Evolutionary conservation across 2,113 vertebrate genomes (phyloP), one percentile per base, ranked within the genome.

Genomic region (Phalacrocorax carbo): DNA sequence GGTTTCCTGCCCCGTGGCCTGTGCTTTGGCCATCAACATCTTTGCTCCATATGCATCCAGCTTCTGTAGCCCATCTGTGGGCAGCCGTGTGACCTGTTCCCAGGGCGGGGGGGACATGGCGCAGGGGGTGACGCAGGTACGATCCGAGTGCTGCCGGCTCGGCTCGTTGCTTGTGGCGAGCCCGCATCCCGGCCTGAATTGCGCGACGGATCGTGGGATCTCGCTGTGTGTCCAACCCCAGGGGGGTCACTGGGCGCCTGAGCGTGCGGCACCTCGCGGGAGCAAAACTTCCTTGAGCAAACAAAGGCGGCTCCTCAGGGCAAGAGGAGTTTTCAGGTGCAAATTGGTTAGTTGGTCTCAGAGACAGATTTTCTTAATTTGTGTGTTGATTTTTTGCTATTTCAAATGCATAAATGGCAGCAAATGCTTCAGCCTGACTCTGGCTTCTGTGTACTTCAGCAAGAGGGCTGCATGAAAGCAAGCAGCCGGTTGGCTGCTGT

Each of bases 291-390:
- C 10, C 22, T 3, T 3, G 73, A 82, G 32, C 52, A 46, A 48
- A 71, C 72, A 64, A 83, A 84, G 54, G 66, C 77, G 29, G 51
- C 62, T 91, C 6, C 44, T 57, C 6, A 0, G 9, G 40, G 38
- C 0, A 0, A 58, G 86, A 69, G 58, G 44, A 40, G 36, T 72
- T 93, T 72, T 91, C 75, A 49, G 55, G 69, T 88, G 58, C 54
- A 90, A 54, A 85, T 90, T 42, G 61, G 60, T 52, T 0, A 0
- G 15, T 75, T 71, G 82, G 49, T 83, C 90, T 94, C n/a, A 34
- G 70, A 84, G 84, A 62, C 64, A 76, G 77, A 51, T 85, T 91
- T 95, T 95, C 78, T 90, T 93, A 65, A 90, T 93, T 92, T 75
- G 51, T 95, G 3, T 88, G 76, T 64, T 93, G 85, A 44, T 88